A percentile compares a stretch with the other conserved stretches of the same genome.
phyloP scores from a whole-genome alignment of 2,888 invertebrate species.

The Platypus cylindrus region DNA sequence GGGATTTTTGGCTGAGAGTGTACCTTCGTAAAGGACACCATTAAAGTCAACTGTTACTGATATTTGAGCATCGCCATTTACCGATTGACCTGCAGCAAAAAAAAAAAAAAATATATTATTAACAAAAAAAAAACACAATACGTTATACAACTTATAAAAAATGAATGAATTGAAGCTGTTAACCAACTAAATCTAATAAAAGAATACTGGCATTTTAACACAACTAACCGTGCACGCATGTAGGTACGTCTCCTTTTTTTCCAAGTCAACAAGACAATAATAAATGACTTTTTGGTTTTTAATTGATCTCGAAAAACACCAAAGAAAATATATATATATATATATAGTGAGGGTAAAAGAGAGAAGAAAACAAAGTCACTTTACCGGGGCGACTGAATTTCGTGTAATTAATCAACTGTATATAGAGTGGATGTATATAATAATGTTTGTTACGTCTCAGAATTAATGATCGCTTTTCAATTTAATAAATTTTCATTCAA shows the following conservation, averaged over 20 bases:
- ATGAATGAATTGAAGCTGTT: slow-evolving; percentile 1
- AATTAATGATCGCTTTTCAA: slow-evolving; percentile 17
- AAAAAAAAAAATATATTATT: slow-evolving; percentile 18
- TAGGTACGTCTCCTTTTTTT: neutral
- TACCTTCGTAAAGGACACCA: slow-evolving; percentile 90
- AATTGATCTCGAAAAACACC: slow-evolving; percentile 9
- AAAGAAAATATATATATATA: too few relatives aligned
- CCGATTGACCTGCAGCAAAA: slow-evolving; percentile 67
- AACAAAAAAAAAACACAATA: slow-evolving; percentile 10
- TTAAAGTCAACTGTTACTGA: slow-evolving; percentile 94
- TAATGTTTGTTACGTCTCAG: slow-evolving; percentile 5
- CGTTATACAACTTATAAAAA: neutral
- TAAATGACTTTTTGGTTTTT: slow-evolving; percentile 6
- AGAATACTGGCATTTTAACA: neutral
- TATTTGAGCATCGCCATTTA: slow-evolving; percentile 75
- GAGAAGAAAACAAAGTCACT: slow-evolving; percentile 8
- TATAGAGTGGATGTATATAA: too few relatives aligned
- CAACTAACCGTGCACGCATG: neutral
- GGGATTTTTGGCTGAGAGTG: slow-evolving; percentile 57
- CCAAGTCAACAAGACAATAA: slow-evolving; percentile 4
- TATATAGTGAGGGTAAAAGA: neutral
- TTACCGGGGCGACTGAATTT: slow-evolving; percentile 11
- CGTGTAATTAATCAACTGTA: slow-evolving; percentile 14
- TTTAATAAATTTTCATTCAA: slow-evolving; percentile 18
- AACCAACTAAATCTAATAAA: neutral